Base-by-base conservation (phyloP, 2,888 invertebrate genomes). In the Scaptomyza parva region DNA sequence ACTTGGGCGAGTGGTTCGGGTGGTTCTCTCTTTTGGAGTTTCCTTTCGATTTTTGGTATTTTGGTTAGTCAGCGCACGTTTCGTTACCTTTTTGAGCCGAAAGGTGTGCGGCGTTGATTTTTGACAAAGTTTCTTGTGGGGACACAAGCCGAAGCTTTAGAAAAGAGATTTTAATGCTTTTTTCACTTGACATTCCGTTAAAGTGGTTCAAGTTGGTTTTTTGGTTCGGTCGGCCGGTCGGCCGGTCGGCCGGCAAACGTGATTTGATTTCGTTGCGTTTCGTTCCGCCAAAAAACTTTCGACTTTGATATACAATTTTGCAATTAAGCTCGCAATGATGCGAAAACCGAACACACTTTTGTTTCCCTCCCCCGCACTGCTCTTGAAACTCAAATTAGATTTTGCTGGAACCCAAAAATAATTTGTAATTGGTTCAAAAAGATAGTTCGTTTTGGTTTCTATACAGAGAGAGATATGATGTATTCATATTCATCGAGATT, bases 371-470 rank as follows among this genome's bases (percentile, higher is more conserved):
- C n/a, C n/a, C n/a, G n/a, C n/a, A n/a, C 1, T 33, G 30, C n/a
- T n/a, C n/a, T 12, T n/a, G n/a, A 48, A 58, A 85, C 85, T 81
- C 86, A 85, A 87, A 82, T 82, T 82, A 85, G 78, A 85, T 87
- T 87, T 78, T 2, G 8, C 1, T 1, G 68, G 26, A n/a, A n/a
- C 30, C 7, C 47, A 3, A 65, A 76, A 84, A 84, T 81, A 76
- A 82, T 75, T 78, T 62, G 55, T 73, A 80, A 70, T 66, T 65
- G 18, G 43, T n/a, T 8, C 9, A 30, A 17, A 30, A 17, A 41
- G 30, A 22, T 35, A 30, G 48, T 14, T 17, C 33, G 22, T 30
- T n/a, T n/a, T 18, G 20, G 17, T 3, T 37, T 20, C 20, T 33
- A 3, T 7, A 44, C 37, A n/a, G n/a, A n/a, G n/a, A n/a, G n/a